phyloP scores from a whole-genome alignment of 1,140 invertebrate genomes.

The Olivierus martensii region DNA sequence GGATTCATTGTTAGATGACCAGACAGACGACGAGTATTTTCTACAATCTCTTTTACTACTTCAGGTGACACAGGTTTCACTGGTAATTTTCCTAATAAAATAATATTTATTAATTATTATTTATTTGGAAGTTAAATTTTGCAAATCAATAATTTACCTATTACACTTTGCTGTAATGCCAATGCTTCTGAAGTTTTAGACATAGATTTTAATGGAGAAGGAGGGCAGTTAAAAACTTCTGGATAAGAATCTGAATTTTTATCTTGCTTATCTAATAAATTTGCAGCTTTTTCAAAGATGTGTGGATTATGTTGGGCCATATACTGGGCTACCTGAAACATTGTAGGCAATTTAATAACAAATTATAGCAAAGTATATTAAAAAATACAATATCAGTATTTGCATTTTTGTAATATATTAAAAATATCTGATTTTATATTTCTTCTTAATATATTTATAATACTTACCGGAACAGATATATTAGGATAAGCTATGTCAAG shows the following conservation, averaged over 20 bases:
- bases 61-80: conserved; percentile 19
- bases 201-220: conserved; percentile 17
- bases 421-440: too few species aligned
- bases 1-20: conserved; percentile 1
- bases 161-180: conserved; percentile 24
- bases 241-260: neutral
- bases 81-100: conserved; percentile 13
- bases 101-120: neutral
- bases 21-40: conserved; percentile 4
- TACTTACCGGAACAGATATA: conserved; percentile 7
- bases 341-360: neutral
- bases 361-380: neutral
- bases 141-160: conserved; percentile 15
- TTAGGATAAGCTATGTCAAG: conserved; percentile 2
- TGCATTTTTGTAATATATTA: too few species aligned
- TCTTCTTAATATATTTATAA: neutral
- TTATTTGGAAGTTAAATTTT: neutral
- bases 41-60: conserved; percentile 19
- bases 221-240: neutral
- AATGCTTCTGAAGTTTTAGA: conserved; percentile 21
- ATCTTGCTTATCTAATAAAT: conserved; percentile 1
- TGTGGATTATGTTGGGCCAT: conserved; percentile 18
- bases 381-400: too few species aligned
- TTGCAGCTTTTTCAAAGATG: conserved; percentile 8
- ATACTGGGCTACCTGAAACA: conserved; percentile 16